Evolutionary conservation across 2,113 vertebrate species (phyloP).

Genomic region (Pelvicachromis taeniatus): DNA sequence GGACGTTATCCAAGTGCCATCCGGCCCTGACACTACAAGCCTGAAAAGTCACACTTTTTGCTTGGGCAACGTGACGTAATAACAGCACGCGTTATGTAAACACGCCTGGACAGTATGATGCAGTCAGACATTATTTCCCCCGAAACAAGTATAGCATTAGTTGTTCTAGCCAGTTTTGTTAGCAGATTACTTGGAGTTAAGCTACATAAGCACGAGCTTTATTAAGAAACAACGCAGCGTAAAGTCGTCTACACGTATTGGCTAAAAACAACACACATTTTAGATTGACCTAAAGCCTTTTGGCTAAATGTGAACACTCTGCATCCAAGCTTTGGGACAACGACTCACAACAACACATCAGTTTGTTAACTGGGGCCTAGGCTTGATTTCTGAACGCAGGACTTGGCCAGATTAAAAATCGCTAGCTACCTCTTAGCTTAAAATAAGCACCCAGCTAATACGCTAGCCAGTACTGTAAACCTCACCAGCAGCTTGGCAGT

Average conservation of each 20-base stretch:
- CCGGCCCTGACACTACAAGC: neutral
- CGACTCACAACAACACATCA: neutral
- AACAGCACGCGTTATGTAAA: neutral
- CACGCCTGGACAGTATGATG: neutral
- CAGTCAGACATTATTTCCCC: neutral
- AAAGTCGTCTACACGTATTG: neutral
- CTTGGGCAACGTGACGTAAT: neutral
- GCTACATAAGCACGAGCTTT: neutral
- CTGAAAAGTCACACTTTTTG: neutral
- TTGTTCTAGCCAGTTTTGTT: neutral
- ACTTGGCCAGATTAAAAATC: constrained; percentile 13
- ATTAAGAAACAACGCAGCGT: constrained; percentile 4
- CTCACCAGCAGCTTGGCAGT: neutral
- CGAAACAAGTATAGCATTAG: neutral
- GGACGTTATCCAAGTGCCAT: neutral
- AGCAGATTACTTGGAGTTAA: neutral
- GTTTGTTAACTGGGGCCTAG: constrained; percentile 4
- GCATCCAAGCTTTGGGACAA: neutral
- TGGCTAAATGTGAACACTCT: neutral
- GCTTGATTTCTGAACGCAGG: constrained; percentile 9
- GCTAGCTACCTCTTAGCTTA: constrained; percentile 35
- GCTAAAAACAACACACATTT: neutral
- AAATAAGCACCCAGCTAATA: constrained; percentile 19
- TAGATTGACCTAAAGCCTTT: neutral
- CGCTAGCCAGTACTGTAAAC: constrained; percentile 19